These are phyloP conservation scores for Poecilia latipinna DNA, from an alignment of 2,113 vertebrate species.

Conservation along the genomic window DNA sequence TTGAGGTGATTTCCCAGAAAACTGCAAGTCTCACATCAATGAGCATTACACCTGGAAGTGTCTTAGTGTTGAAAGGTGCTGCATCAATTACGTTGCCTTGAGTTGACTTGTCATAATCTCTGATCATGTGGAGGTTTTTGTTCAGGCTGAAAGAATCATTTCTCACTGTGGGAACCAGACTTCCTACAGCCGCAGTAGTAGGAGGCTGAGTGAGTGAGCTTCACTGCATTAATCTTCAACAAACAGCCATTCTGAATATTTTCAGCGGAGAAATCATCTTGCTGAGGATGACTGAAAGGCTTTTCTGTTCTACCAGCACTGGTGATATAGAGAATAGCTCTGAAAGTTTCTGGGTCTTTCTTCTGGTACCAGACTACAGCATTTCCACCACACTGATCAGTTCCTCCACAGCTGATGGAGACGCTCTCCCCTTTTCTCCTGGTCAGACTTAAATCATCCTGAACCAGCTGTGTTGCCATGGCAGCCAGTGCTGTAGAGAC, in stretches of 20 bases:
- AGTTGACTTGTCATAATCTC: too few relatives aligned
- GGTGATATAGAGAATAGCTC: accelerated
- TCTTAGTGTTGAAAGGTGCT: too few relatives aligned
- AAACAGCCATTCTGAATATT: not conserved
- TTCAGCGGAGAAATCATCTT: not conserved
- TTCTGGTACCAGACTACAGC: conserved; percentile 1
- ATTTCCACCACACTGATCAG: not conserved
- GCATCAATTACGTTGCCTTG: too few relatives aligned
- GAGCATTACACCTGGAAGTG: too few relatives aligned
- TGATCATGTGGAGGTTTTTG: conserved; percentile 1
- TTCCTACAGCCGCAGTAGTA: not conserved
- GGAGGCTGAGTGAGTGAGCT: not conserved
- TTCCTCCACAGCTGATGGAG: too few relatives aligned
- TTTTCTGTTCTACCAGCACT: accelerated
- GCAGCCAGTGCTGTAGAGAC: conserved; percentile 14
- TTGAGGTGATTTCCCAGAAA: too few relatives aligned
- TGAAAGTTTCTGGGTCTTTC: conserved; percentile 34
- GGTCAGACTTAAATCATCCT: too few relatives aligned
- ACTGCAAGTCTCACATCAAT: too few relatives aligned
- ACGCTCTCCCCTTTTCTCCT: too few relatives aligned
- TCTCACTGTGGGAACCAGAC: not conserved
- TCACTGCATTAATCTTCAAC: not conserved
- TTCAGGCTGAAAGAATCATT: not conserved
- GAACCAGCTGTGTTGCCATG: conserved; percentile 1
- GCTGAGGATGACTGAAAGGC: not conserved